A percentile compares a stretch with the other conserved stretches of the same genome.
These are phyloP conservation scores for Drosophila subquinaria DNA, from an alignment of 2,888 invertebrate species.

Conservation along the genomic window DNA sequence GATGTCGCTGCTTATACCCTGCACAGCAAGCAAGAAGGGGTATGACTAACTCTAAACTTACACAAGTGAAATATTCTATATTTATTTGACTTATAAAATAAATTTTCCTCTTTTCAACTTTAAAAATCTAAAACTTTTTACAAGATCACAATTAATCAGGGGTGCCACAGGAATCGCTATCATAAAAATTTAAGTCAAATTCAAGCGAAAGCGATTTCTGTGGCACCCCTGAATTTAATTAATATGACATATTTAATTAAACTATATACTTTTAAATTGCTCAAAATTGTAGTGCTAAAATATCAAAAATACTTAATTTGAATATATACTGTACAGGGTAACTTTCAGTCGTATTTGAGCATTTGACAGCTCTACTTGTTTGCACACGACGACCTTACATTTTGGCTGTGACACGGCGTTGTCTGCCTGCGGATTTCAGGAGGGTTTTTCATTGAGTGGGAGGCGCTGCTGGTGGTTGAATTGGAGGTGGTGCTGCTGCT, in stretches of 20 bases:
- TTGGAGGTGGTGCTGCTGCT: constrained; percentile 9
- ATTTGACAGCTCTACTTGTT: constrained; percentile 31
- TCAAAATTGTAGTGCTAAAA: no score
- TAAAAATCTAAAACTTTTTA: neutral
- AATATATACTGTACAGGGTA: constrained; percentile 7
- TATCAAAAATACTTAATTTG: no score
- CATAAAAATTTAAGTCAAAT: no score
- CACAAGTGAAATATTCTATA: neutral
- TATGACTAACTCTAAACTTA: neutral
- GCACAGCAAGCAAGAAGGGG: neutral
- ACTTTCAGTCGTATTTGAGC: neutral
- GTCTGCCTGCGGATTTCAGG: constrained; percentile 28
- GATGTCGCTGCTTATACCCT: constrained; percentile 45
- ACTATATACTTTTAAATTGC: no score
- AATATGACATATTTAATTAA: no score
- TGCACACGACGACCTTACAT: constrained; percentile 38
- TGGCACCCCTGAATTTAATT: no score
- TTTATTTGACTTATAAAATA: neutral
- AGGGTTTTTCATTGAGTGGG: constrained; percentile 27
- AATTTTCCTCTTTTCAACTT: neutral
- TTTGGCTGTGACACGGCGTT: constrained; percentile 36
- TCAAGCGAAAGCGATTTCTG: no score
- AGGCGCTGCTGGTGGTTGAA: constrained; percentile 17
- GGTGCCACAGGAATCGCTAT: no score
- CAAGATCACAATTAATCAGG: no score